phyloP scores from a whole-genome alignment of 2,113 vertebrate genomes.

The Scopus umbretta region DNA sequence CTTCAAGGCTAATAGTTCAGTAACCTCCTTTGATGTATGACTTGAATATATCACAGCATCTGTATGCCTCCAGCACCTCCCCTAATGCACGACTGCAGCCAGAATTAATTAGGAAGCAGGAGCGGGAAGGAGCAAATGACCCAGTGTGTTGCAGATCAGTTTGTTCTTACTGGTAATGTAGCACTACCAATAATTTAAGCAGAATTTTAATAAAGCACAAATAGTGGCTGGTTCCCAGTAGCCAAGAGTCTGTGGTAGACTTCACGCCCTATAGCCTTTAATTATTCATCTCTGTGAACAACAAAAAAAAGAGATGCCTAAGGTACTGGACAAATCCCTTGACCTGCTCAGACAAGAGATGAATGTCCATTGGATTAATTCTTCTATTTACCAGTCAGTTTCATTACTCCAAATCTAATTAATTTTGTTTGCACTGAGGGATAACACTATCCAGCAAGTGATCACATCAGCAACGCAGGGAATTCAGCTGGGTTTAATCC shows the following conservation, averaged over 20 bases:
- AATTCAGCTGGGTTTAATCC: not conserved
- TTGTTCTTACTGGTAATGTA: slow-evolving; percentile 29
- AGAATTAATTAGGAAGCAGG: slow-evolving; percentile 65
- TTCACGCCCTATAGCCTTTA: slow-evolving; percentile 22
- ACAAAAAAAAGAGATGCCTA: slow-evolving; percentile 5
- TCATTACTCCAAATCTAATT: slow-evolving; percentile 31
- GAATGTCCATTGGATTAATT: slow-evolving; percentile 18
- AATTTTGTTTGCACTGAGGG: not conserved
- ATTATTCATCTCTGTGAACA: slow-evolving; percentile 55
- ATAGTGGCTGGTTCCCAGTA: slow-evolving; percentile 11
- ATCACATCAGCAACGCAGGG: not conserved
- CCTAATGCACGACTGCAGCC: slow-evolving; percentile 53
- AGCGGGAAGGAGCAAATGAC: slow-evolving; percentile 50
- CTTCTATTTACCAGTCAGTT: not conserved
- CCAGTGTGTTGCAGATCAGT: slow-evolving; percentile 47
- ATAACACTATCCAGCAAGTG: not conserved
- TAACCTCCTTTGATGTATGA: slow-evolving; percentile 70
- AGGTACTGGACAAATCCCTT: slow-evolving; percentile 32
- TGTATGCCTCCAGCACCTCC: slow-evolving; percentile 65
- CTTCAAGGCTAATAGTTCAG: slow-evolving; percentile 69
- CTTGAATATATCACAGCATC: slow-evolving; percentile 68
- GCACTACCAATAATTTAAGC: slow-evolving; percentile 53
- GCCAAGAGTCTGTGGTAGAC: slow-evolving; percentile 22
- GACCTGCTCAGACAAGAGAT: slow-evolving; percentile 43
- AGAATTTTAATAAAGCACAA: slow-evolving; percentile 64